Conservation (phyloP, 2,113 vertebrate genomes). For the Tetrao urogallus region DNA sequence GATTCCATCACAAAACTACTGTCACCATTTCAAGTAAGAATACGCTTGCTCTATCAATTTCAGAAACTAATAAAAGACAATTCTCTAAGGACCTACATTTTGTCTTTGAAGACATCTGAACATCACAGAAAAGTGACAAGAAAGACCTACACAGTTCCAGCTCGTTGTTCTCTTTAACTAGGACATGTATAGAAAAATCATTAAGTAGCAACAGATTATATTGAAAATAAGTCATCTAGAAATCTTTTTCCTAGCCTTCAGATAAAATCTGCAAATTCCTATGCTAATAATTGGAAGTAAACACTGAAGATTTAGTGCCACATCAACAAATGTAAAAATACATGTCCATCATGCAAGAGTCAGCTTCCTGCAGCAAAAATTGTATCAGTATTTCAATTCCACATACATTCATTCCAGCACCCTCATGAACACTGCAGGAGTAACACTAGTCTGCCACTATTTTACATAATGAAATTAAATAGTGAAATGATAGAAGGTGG, state of each 20-base stretch:
- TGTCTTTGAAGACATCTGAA: background rate
- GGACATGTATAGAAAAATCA: background rate
- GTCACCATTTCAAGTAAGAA: background rate
- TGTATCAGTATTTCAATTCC: background rate
- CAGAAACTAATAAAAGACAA: slow-evolving; percentile 14
- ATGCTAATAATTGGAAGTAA: background rate
- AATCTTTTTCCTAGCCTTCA: background rate
- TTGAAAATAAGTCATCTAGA: background rate
- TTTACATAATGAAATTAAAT: background rate
- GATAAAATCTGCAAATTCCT: background rate
- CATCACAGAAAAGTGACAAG: background rate
- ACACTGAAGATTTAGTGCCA: background rate
- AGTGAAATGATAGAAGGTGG: background rate
- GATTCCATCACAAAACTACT: background rate
- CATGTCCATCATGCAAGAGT: background rate
- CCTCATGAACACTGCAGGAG: background rate
- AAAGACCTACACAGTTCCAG: background rate
- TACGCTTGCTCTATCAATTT: background rate
- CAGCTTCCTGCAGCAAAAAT: background rate
- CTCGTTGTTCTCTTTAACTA: background rate
- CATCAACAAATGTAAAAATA: background rate
- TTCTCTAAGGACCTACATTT: background rate
- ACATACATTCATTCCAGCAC: background rate
- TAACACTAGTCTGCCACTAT: background rate
- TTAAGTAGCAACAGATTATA: background rate